Conservation (phyloP, 2,797 vertebrate species). For the Mormyrops boulengeri region DNA sequence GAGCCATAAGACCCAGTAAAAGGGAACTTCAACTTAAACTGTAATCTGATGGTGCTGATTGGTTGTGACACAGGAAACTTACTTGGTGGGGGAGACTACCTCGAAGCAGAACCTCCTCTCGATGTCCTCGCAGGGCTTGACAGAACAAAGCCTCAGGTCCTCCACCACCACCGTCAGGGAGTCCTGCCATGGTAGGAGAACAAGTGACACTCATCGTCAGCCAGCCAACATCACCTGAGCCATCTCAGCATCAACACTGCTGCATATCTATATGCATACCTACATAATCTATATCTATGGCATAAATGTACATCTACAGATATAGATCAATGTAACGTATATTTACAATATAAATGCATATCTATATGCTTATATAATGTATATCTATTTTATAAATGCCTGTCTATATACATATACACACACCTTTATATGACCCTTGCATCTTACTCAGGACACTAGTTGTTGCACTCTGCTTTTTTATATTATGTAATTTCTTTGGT, state of each 20-base stretch:
- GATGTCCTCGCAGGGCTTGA: constrained; percentile 93
- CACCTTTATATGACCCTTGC: neutral
- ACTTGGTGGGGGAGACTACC: constrained; percentile 95
- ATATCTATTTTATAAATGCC: neutral
- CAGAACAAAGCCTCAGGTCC: constrained; percentile 86
- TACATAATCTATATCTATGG: neutral
- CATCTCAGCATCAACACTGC: neutral
- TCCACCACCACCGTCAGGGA: constrained; percentile 92
- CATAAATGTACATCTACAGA: neutral
- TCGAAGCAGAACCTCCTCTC: constrained; percentile 98
- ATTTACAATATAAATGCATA: neutral
- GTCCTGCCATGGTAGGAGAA: constrained; percentile 62
- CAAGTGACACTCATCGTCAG: neutral
- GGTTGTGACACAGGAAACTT: constrained; percentile 43
- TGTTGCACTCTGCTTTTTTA: neutral
- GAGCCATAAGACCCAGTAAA: neutral
- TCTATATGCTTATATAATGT: neutral
- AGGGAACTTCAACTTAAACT: neutral
- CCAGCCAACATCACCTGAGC: neutral
- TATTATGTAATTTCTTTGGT: neutral
- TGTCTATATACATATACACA: neutral
- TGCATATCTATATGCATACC: neutral
- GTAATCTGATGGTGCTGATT: neutral
- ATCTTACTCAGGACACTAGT: neutral
- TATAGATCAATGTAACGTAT: neutral